Conservation (phyloP, 2,113 vertebrate genomes). For the Paralichthys olivaceus region DNA sequence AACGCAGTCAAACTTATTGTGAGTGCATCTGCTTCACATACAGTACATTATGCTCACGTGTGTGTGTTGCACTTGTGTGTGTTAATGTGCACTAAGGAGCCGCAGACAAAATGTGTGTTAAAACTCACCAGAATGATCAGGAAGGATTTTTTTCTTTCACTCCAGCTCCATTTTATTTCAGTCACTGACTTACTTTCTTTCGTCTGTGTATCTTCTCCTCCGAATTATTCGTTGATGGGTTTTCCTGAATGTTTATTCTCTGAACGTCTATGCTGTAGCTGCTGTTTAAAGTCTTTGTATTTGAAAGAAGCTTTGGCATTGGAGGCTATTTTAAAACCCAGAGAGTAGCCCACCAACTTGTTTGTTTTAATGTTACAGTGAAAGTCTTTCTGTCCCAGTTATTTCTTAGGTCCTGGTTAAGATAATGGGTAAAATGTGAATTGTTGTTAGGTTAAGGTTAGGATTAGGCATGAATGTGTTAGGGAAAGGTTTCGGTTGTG, state of each 20-base stretch:
- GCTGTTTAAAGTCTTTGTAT: conserved; percentile 13
- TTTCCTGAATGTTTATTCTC: conserved; percentile 23
- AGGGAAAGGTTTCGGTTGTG: too few species aligned
- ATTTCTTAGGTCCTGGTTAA: too few species aligned
- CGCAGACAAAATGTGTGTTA: conserved; percentile 10
- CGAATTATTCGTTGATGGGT: conserved; percentile 13
- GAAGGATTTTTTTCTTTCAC: too few species aligned
- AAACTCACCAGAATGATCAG: too few species aligned
- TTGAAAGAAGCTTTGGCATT: conserved; percentile 17
- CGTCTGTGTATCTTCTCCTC: neutral
- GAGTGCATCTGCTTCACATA: conserved; percentile 6
- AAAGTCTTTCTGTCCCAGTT: too few species aligned
- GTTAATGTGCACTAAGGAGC: neutral
- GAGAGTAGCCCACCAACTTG: neutral
- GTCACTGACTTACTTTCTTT: conserved; percentile 54
- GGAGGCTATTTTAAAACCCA: conserved; percentile 3
- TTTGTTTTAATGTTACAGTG: too few species aligned
- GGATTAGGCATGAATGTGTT: too few species aligned
- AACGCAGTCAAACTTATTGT: conserved; percentile 17
- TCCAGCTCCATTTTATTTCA: too few species aligned
- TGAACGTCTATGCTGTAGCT: conserved; percentile 17
- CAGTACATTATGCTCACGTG: conserved; percentile 3
- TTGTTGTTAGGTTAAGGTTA: too few species aligned
- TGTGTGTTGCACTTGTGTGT: conserved; percentile 4
- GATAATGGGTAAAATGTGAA: too few species aligned